Evolutionary conservation across 2,888 invertebrate genomes (phyloP), one percentile per base, ranked within the genome.

Genomic region (Caenorhabditis sp.): DNA sequence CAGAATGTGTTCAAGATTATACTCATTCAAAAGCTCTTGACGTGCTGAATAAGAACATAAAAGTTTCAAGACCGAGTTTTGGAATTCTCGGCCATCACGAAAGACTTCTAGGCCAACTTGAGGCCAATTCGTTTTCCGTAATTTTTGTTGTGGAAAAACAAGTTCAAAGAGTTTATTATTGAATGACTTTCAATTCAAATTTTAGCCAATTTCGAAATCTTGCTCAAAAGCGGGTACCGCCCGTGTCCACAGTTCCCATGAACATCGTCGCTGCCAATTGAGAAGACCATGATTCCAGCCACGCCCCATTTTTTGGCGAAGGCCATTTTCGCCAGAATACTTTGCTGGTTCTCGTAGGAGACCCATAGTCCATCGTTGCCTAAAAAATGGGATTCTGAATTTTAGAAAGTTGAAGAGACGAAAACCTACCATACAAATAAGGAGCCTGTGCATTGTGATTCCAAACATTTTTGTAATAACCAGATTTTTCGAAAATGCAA

Each of bases 381-480:
- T 86, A 59, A 16, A 80, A 80, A 58, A 38, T n/a, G n/a, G n/a
- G 47, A 1, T 14, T 7, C n/a, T 19, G 54, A 38, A 31, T 35
- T 41, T 63, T 14, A 51, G 44, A 14, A 44, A 19, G 24, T 47
- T n/a, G n/a, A n/a, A n/a, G n/a, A n/a, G n/a, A 31, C 4, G 12
- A 38, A 38, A 38, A 38, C 38, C 12, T 12, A 87, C 87, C 85
- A 88, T 94, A 95, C 8, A 95, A 94, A 93, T 95, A 97, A 0
- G 96, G 96, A 54, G 96, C 96, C 90, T 94, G 94, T 7, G 95
- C 95, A 49, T 94, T 94, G 10, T 93, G 92, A 89, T 96, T 95
- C 90, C 95, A 95, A 0, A 85, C 83, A 16, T 76, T 80, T 19
- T 26, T 79, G 22, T 85, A 87, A 26, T 56, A 61, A 6, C 68